A percentile compares a stretch with the other conserved stretches of the same genome.
Conservation (phyloP, 2,888 invertebrate species). For the Polymixis lichenea region DNA sequence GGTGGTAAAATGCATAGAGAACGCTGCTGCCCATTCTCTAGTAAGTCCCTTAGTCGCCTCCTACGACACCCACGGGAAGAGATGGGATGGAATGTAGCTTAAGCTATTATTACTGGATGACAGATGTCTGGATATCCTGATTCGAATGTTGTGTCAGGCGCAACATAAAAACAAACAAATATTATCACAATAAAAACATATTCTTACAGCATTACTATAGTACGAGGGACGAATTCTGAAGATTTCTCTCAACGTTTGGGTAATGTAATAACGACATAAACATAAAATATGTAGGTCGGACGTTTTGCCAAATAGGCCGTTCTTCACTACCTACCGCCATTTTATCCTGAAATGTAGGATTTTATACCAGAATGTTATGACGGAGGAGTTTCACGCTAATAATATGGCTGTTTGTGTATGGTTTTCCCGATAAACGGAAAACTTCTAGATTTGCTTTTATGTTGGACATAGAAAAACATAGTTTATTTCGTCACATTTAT, state of each 20-base stretch:
- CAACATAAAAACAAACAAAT: slow-evolving; percentile 73
- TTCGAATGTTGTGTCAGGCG: slow-evolving; percentile 6
- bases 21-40: no score
- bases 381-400: slow-evolving; percentile 2
- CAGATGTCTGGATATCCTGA: slow-evolving; percentile 21
- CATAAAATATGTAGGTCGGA: slow-evolving; percentile 70
- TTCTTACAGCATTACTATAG: slow-evolving; percentile 68
- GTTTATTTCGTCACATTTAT: not conserved
- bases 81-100: no score
- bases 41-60: no score
- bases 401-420: not conserved
- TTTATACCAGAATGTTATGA: slow-evolving; percentile 22
- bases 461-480: not conserved
- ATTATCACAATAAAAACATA: slow-evolving; percentile 71
- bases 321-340: slow-evolving; percentile 24
- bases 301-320: slow-evolving; percentile 71
- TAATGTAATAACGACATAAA: slow-evolving; percentile 58
- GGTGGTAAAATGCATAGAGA: no score
- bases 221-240: slow-evolving; percentile 77
- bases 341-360: slow-evolving; percentile 27
- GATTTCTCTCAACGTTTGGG: slow-evolving; percentile 54
- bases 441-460: not conserved
- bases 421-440: not conserved
- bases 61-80: no score
- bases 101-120: no score